Conservation (phyloP, 2,888 invertebrate species). For the Tenthredo livida region DNA sequence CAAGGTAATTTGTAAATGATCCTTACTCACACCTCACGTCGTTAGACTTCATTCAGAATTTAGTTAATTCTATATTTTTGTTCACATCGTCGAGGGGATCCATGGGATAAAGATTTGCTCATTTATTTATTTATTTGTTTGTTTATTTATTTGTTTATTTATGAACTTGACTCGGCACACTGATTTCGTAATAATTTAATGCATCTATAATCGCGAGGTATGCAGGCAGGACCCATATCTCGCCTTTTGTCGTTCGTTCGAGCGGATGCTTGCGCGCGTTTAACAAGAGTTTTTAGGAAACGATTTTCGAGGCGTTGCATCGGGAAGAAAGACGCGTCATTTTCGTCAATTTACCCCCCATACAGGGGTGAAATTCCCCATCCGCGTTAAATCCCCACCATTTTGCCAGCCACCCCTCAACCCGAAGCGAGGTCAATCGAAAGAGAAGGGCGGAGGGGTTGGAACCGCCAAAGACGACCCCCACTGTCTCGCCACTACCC, state of each 20-base stretch:
- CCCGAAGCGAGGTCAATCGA: constrained; percentile 77
- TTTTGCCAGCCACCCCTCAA: constrained; percentile 61
- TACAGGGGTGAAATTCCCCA: constrained; percentile 12
- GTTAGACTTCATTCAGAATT: constrained; percentile 31
- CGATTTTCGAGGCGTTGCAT: constrained; percentile 59
- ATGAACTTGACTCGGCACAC: neutral
- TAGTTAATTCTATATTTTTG: neutral
- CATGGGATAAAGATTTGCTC: neutral
- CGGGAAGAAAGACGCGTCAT: constrained; percentile 67
- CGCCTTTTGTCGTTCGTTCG: constrained; percentile 7
- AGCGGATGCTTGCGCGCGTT: constrained; percentile 43
- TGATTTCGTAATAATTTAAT: neutral
- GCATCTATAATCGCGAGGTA: neutral
- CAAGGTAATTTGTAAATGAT: neutral
- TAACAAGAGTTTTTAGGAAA: constrained; percentile 59
- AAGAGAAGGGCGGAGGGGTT: constrained; percentile 63
- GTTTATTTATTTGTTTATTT: neutral
- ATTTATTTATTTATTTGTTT: neutral
- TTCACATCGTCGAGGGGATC: neutral
- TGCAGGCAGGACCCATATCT: neutral
- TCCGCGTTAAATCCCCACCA: constrained; percentile 55
- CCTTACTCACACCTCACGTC: constrained; percentile 24
- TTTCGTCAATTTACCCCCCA: constrained; percentile 74
- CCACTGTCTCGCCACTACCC: constrained; percentile 63
- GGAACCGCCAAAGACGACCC: constrained; percentile 49